phyloP scores from a whole-genome alignment of 1,140 invertebrate genomes.

The Aphaenogaster rudis region DNA sequence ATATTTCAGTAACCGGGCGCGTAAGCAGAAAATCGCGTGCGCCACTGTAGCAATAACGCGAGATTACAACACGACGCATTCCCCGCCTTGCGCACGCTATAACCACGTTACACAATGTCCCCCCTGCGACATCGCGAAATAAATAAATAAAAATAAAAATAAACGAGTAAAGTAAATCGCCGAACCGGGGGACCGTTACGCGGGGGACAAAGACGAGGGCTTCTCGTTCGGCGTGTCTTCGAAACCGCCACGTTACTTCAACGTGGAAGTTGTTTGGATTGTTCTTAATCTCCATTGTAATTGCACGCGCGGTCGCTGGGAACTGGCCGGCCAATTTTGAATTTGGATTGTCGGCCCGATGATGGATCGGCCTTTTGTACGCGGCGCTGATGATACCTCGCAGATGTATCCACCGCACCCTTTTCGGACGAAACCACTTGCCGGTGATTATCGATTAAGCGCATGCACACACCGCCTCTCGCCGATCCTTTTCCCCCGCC shows the following conservation, averaged over 20 bases:
- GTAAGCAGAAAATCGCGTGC: constrained; percentile 67
- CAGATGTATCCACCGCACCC: constrained; percentile 81
- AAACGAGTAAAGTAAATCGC: not conserved
- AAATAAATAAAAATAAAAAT: constrained; percentile 14
- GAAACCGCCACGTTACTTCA: not conserved
- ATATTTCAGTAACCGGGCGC: constrained; percentile 69
- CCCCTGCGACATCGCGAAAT: not conserved
- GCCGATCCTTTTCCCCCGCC: constrained; percentile 48
- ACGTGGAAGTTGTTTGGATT: constrained; percentile 74
- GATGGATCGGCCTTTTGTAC: constrained; percentile 83
- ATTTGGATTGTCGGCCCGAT: constrained; percentile 80
- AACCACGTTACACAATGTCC: not conserved
- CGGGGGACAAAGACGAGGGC: not conserved
- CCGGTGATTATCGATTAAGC: constrained; percentile 82
- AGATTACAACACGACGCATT: constrained; percentile 23
- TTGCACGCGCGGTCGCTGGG: constrained; percentile 73
- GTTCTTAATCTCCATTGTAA: constrained; percentile 81
- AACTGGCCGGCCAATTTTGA: constrained; percentile 78
- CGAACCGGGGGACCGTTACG: not conserved
- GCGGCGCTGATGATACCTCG: constrained; percentile 81
- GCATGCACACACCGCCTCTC: constrained; percentile 73
- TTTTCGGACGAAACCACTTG: constrained; percentile 79
- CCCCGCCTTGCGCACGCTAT: not conserved
- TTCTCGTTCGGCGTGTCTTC: constrained; percentile 2
- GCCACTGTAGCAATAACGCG: constrained; percentile 25